Evolutionary conservation across 2,888 invertebrate species (phyloP).

Genomic region (Drosophila anomalata): DNA sequence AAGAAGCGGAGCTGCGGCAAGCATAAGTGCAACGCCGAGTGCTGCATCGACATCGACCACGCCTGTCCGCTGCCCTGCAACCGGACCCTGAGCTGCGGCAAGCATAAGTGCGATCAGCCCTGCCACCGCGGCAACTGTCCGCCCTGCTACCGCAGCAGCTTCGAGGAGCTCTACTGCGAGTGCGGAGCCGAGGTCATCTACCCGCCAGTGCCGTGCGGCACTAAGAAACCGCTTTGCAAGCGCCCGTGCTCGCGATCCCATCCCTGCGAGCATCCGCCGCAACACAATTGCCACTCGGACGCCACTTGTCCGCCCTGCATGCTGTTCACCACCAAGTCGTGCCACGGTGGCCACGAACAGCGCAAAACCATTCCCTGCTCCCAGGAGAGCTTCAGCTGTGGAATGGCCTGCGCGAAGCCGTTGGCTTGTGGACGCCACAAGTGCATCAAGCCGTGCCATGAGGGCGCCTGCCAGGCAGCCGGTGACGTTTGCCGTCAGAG

Average conservation of each 20-base stretch:
- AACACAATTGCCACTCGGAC: conserved; percentile 92
- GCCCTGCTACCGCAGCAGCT: conserved; percentile 90
- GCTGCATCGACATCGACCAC: conserved; percentile 95
- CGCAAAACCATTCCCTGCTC: conserved; percentile 92
- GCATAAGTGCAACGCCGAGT: conserved; percentile 94
- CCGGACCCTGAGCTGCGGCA: conserved; percentile 92
- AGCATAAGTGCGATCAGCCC: conserved; percentile 93
- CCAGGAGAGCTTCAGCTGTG: conserved; percentile 93
- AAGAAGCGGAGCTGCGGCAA: conserved; percentile 94
- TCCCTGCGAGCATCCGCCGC: conserved; percentile 91
- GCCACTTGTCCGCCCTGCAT: conserved; percentile 92
- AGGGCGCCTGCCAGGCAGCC: conserved; percentile 88
- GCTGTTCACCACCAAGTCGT: conserved; percentile 92
- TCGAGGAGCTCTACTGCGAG: conserved; percentile 95
- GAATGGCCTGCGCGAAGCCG: conserved; percentile 92
- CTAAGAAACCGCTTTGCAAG: conserved; percentile 91
- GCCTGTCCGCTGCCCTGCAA: conserved; percentile 93
- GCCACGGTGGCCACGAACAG: conserved; percentile 92
- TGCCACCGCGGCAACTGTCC: conserved; percentile 95
- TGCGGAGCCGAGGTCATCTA: conserved; percentile 94
- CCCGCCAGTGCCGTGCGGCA: conserved; percentile 97
- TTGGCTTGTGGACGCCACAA: conserved; percentile 93
- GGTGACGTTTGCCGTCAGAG: conserved; percentile 91
- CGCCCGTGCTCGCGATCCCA: conserved; percentile 91
- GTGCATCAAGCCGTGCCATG: conserved; percentile 92